Conservation (phyloP, 2,797 vertebrate species). For the Pangasius mekongensis region DNA sequence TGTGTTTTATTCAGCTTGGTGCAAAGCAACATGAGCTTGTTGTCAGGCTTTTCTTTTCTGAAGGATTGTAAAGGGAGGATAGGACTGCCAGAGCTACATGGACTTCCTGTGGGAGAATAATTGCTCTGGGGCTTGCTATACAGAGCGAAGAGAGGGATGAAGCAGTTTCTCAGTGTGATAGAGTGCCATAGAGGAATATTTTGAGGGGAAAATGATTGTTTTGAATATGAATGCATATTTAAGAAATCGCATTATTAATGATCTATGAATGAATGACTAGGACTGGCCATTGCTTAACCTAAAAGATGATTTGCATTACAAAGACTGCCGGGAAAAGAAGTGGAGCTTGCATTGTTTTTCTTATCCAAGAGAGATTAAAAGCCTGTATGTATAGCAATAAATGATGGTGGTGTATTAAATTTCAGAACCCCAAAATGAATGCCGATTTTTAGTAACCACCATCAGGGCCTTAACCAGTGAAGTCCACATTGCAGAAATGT, state of each 20-base stretch:
- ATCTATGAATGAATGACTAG: constrained; percentile 39
- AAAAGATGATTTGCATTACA: constrained; percentile 55
- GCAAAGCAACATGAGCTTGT: constrained; percentile 41
- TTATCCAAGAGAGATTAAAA: neutral
- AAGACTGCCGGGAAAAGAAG: constrained; percentile 16
- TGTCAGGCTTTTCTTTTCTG: constrained; percentile 47
- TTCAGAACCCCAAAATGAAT: neutral
- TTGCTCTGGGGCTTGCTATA: constrained; percentile 58
- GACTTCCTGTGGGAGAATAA: constrained; percentile 58
- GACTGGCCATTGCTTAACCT: constrained; percentile 34
- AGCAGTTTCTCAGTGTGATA: constrained; percentile 52
- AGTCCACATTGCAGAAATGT: neutral
- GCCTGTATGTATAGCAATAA: constrained; percentile 10
- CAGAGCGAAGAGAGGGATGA: constrained; percentile 56
- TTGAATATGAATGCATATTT: constrained; percentile 60
- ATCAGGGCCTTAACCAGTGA: neutral
- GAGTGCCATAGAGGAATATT: constrained; percentile 54
- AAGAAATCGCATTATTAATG: constrained; percentile 34
- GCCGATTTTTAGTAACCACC: neutral
- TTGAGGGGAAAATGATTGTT: constrained; percentile 55
- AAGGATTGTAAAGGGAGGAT: constrained; percentile 48
- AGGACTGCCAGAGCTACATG: constrained; percentile 30
- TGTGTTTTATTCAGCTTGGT: constrained; percentile 17
- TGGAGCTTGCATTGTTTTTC: constrained; percentile 1
- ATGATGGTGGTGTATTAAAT: neutral